Conservation (phyloP, 1,140 invertebrate genomes). For the Ditylenchus dipsaci region DNA sequence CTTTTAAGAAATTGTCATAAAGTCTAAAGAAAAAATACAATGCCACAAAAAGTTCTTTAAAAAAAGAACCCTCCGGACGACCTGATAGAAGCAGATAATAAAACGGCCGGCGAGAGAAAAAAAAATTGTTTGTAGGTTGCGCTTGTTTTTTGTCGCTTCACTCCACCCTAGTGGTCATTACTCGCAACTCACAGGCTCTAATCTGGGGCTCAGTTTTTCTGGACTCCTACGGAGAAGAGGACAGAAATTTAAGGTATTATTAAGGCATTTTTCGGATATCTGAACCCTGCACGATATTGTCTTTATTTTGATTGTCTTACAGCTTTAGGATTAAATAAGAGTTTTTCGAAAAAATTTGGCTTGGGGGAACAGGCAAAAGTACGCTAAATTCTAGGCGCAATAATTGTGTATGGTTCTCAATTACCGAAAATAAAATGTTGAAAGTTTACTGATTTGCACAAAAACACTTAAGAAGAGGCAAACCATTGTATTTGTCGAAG, state of each 20-base stretch:
- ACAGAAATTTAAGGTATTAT: conserved; percentile 4
- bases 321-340: not conserved
- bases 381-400: not conserved
- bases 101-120: too few species aligned
- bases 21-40: not conserved
- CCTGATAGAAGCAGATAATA: too few species aligned
- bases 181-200: conserved; percentile 5
- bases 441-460: too few species aligned
- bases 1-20: too few species aligned
- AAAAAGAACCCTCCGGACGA: too few species aligned
- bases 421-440: too few species aligned
- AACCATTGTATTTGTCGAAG: conserved; percentile 9
- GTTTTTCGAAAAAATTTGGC: not conserved
- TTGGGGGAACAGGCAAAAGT: not conserved
- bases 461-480: not conserved
- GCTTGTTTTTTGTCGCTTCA: not conserved
- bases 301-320: not conserved
- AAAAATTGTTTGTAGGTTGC: not conserved
- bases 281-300: not conserved
- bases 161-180: conserved; percentile 14
- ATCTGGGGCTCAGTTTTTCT: conserved; percentile 15
- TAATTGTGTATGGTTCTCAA: too few species aligned
- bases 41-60: too few species aligned
- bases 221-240: conserved; percentile 20
- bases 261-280: not conserved